phyloP scores from a whole-genome alignment of 2,113 vertebrate genomes.

The Gasterosteus aculeatus region DNA sequence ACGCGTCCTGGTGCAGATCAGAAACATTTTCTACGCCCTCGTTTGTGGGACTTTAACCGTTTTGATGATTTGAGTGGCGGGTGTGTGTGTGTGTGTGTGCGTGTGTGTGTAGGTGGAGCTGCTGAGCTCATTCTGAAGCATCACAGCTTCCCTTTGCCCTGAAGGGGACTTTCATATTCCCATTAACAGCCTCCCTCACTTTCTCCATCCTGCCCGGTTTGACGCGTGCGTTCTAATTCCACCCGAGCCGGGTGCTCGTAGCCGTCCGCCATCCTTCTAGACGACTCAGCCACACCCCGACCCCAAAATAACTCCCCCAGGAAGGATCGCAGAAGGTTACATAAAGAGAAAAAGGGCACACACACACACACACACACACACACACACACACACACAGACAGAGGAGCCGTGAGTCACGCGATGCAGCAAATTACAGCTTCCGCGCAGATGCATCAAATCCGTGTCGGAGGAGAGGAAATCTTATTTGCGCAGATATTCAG shows the following conservation, averaged over 20 bases:
- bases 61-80: conserved; percentile 30
- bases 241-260: not conserved
- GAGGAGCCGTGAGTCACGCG: conserved; percentile 51
- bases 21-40: conserved; percentile 7
- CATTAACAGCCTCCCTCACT: conserved; percentile 23
- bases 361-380: too few species aligned
- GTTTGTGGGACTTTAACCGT: not conserved
- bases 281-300: conserved; percentile 48
- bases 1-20: conserved; percentile 40
- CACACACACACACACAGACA: not conserved
- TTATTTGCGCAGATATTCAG: conserved; percentile 39
- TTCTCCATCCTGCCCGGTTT: conserved; percentile 16
- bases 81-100: not conserved
- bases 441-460: conserved; percentile 8
- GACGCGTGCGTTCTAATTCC: conserved; percentile 17
- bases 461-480: conserved; percentile 33
- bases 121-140: conserved; percentile 46
- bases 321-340: conserved; percentile 46
- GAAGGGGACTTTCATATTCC: conserved; percentile 22
- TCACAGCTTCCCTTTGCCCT: conserved; percentile 19
- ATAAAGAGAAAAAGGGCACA: conserved; percentile 38
- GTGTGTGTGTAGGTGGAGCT: conserved; percentile 49
- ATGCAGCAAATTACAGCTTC: conserved; percentile 31
- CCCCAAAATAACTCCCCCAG: conserved; percentile 68
- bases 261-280: conserved; percentile 22